These are phyloP conservation scores for Pristionchus fissidentatus DNA, from an alignment of 2,888 invertebrate species.

Conservation along the genomic window DNA sequence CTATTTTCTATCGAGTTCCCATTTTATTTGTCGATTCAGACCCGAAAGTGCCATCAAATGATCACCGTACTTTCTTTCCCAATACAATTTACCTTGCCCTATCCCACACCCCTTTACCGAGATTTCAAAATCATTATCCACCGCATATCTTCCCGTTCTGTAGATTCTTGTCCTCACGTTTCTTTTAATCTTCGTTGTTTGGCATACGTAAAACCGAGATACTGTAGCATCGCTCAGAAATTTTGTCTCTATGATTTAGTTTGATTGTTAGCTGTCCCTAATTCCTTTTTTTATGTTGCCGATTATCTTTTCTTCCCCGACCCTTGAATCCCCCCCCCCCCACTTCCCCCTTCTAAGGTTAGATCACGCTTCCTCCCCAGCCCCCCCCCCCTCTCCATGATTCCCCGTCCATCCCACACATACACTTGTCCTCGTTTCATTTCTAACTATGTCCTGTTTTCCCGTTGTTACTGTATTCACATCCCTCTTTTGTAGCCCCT, in stretches of 20 bases:
- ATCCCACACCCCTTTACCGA: not conserved
- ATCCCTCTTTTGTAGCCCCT: conserved; percentile 25
- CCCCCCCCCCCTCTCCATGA: not conserved
- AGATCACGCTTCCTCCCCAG: not conserved
- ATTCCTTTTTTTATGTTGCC: conserved; percentile 6
- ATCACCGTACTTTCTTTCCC: not conserved
- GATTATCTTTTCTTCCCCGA: not conserved
- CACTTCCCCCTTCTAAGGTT: no score
- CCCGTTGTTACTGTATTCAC: conserved; percentile 40
- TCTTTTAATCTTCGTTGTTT: not conserved
- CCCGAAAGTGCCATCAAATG: conserved; percentile 7
- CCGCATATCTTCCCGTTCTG: conserved; percentile 17
- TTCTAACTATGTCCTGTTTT: conserved; percentile 30
- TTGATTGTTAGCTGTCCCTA: conserved; percentile 34
- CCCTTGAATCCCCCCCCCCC: not conserved
- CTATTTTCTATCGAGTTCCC: not conserved
- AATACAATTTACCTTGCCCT: not conserved
- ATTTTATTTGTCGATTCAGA: not conserved
- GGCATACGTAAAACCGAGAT: not conserved
- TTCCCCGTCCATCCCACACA: not conserved
- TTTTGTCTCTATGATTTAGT: conserved; percentile 24
- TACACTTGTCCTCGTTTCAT: conserved; percentile 20
- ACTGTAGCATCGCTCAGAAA: conserved; percentile 24
- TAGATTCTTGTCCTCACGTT: conserved; percentile 8
- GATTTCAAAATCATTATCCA: not conserved